Evolutionary conservation across 2,888 invertebrate species (phyloP).

Genomic region (Tinea pellionella): DNA sequence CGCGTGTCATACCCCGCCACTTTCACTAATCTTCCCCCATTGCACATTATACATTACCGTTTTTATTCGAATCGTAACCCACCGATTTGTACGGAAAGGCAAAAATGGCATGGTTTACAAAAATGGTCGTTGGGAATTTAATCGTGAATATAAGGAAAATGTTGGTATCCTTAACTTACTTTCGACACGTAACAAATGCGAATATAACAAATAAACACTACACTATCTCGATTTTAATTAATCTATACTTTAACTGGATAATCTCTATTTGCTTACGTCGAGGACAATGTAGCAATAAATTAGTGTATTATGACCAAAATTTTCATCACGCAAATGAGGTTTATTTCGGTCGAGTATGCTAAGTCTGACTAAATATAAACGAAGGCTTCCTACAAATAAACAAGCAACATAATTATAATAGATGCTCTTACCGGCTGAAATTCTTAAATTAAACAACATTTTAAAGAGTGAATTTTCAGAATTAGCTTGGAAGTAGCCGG

Average conservation of each 20-base stretch:
- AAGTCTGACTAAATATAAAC: not conserved
- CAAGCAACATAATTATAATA: too few species aligned
- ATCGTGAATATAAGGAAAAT: slow-evolving; percentile 21
- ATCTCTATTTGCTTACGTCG: not conserved
- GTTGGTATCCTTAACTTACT: slow-evolving; percentile 37
- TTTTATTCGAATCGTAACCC: slow-evolving; percentile 19
- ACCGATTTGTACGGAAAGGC: not conserved
- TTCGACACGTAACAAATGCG: slow-evolving; percentile 19
- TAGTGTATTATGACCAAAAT: not conserved
- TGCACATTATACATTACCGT: slow-evolving; percentile 28
- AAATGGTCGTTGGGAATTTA: not conserved
- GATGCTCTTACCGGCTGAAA: too few species aligned
- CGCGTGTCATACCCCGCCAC: slow-evolving; percentile 29
- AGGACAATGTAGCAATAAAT: not conserved
- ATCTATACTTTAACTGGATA: not conserved
- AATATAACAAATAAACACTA: not conserved
- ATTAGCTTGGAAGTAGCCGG: too few species aligned
- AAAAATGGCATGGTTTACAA: not conserved
- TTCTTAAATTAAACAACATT: not conserved
- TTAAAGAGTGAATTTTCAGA: too few species aligned
- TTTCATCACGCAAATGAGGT: not conserved
- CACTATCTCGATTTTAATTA: not conserved
- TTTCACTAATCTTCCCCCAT: slow-evolving; percentile 24
- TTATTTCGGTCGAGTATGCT: not conserved
- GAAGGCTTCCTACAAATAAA: not conserved